These are phyloP conservation scores for Brienomyrus longianalis DNA, from an alignment of 2,113 vertebrate species.

Conservation along the genomic window DNA sequence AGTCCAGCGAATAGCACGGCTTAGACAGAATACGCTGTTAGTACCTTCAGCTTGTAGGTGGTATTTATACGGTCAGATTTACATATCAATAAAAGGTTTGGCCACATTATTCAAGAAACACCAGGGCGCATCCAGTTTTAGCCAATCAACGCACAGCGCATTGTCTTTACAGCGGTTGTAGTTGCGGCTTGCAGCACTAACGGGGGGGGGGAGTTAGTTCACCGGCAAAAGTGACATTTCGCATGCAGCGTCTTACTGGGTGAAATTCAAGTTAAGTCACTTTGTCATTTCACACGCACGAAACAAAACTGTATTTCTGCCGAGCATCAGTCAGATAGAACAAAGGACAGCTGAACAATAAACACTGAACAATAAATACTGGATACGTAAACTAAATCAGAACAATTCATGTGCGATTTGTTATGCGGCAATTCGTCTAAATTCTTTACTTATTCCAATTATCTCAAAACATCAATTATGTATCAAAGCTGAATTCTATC, in stretches of 20 bases:
- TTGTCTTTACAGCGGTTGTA: constrained; percentile 59
- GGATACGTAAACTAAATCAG: not conserved
- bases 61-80: constrained; percentile 68
- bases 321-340: not conserved
- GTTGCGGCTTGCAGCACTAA: constrained; percentile 40
- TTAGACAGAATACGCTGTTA: constrained; percentile 44
- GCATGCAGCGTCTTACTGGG: not conserved
- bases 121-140: constrained; percentile 48
- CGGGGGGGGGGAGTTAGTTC: constrained; percentile 25
- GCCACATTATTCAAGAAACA: constrained; percentile 43
- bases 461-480: not conserved
- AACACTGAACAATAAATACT: not conserved
- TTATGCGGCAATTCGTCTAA: not conserved
- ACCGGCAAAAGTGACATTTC: not conserved
- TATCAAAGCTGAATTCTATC: not conserved
- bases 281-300: not conserved
- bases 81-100: constrained; percentile 64
- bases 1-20: constrained; percentile 44
- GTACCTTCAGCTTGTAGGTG: constrained; percentile 44
- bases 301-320: not conserved
- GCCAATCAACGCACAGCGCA: constrained; percentile 65
- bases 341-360: not conserved
- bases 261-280: not conserved
- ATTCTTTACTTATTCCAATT: not conserved
- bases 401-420: not conserved